Evolutionary conservation across 2,113 vertebrate genomes (phyloP).

Genomic region (Motacilla tschutschensis): DNA sequence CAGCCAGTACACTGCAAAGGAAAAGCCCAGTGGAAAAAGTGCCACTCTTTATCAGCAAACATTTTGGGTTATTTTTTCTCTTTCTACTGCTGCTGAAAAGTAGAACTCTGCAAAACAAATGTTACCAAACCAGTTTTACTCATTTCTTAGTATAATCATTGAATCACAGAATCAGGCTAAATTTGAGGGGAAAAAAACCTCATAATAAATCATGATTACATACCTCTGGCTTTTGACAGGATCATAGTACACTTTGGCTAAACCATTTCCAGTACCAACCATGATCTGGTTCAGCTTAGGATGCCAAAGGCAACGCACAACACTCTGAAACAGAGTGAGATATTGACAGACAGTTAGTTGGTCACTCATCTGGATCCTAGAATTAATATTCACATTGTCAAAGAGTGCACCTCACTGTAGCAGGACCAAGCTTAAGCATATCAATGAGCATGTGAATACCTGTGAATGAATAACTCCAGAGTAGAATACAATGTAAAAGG

Average conservation of each 20-base stretch:
- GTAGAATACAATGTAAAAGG: not conserved
- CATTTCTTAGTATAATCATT: not conserved
- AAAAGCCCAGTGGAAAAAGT: not conserved
- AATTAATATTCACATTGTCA: not conserved
- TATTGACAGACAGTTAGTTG: not conserved
- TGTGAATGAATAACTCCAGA: not conserved
- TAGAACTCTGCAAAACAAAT: not conserved
- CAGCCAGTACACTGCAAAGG: not conserved
- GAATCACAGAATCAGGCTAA: not conserved
- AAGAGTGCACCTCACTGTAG: not conserved
- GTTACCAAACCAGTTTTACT: not conserved
- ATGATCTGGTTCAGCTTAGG: slow-evolving; percentile 97
- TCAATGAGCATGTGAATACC: not conserved
- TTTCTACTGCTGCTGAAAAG: not conserved
- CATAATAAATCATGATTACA: not conserved
- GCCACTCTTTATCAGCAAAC: not conserved
- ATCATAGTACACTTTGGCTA: slow-evolving; percentile 95
- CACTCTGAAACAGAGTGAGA: slow-evolving; percentile 80
- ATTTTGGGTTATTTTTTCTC: not conserved
- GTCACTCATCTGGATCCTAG: not conserved
- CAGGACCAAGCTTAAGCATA: not conserved
- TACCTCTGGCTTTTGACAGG: slow-evolving; percentile 95
- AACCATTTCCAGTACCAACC: slow-evolving; percentile 91
- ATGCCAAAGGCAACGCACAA: slow-evolving; percentile 96
- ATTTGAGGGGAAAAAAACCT: not conserved